Base-by-base conservation (phyloP, 2,113 vertebrate genomes). In the Notarius quadriscutis region DNA sequence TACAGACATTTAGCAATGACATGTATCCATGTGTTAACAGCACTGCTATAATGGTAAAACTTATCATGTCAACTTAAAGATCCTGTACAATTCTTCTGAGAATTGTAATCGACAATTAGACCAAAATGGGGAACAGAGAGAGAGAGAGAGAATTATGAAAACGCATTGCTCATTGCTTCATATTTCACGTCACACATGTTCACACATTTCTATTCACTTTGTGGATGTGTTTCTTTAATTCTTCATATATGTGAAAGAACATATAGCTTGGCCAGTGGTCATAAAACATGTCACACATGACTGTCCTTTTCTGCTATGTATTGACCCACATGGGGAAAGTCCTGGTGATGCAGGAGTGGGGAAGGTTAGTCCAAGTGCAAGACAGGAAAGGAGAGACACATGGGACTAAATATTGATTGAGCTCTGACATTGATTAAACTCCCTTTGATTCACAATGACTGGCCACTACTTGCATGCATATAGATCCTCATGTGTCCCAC, bases 401-500 rank as follows among this genome's bases (percentile, higher is more conserved):
- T 93, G 95, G 94, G 94, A 94, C 91, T 79, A 87, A 90, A 89
- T 95, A 95, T 96, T 94, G 95, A 96, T 95, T 94, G 92, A 93
- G 92, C 91, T 90, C 89, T 94, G 94, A 96, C 95, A 93, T 95
- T 96, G 94, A 95, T 95, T 95, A 95, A 95, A 93, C 90, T 91
- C 93, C 92, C 91, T 89, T 90, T 93, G 93, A 94, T 94, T 94
- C 94, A 94, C 94, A 93, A 91, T 92, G 92, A 90, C 88, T 91
- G 82, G 88, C 86, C 84, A 90, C 89, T 89, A 89, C 89, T 89
- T 91, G 87, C 85, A 87, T 91, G 83, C 87, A 89, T 88, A 86
- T 85, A 87, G 86, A 92, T 88, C 91, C 88, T 82, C 85, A 86
- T 83, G 86, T 85, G 84, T 89, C 92, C 93, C 93, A 92, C 87